A percentile compares a stretch with the other conserved stretches of the same genome.
These are phyloP conservation scores for Clarias gariepinus DNA, from an alignment of 2,113 vertebrate species.

Conservation along the genomic window DNA sequence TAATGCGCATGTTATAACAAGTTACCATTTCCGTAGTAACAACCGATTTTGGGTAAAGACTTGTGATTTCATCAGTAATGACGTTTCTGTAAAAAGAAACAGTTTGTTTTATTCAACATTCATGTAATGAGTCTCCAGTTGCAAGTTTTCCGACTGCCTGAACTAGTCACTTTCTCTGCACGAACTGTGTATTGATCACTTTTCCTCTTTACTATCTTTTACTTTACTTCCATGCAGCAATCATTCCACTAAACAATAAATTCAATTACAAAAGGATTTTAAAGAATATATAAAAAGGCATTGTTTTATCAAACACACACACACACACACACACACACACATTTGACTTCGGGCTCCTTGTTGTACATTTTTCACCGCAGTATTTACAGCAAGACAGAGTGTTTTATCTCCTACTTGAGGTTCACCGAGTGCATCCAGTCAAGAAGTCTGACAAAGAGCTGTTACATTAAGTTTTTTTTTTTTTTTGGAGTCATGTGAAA, in stretches of 20 bases:
- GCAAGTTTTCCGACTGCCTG: not conserved
- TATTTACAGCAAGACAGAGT: not conserved
- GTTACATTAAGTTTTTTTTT: not conserved
- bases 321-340: too few species aligned
- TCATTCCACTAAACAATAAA: not conserved
- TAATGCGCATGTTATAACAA: not conserved
- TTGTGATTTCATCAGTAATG: not conserved
- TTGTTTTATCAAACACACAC: too few species aligned
- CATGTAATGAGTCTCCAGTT: not conserved
- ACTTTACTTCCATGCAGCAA: too few species aligned
- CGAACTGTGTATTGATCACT: too few species aligned
- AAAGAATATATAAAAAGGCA: not conserved
- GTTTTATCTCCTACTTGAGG: not conserved
- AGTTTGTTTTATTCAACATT: not conserved
- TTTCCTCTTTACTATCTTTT: not conserved
- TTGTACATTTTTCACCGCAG: too few species aligned
- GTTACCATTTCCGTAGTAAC: not conserved
- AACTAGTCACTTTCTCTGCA: not conserved
- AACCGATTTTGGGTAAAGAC: not conserved
- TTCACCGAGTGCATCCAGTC: not conserved
- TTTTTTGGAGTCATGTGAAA: slow-evolving; percentile 12
- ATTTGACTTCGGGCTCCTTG: too few species aligned
- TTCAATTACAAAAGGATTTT: not conserved
- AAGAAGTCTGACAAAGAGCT: not conserved
- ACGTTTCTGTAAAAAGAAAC: not conserved